phyloP scores from a whole-genome alignment of 2,113 vertebrate genomes.

The Martes martes region DNA sequence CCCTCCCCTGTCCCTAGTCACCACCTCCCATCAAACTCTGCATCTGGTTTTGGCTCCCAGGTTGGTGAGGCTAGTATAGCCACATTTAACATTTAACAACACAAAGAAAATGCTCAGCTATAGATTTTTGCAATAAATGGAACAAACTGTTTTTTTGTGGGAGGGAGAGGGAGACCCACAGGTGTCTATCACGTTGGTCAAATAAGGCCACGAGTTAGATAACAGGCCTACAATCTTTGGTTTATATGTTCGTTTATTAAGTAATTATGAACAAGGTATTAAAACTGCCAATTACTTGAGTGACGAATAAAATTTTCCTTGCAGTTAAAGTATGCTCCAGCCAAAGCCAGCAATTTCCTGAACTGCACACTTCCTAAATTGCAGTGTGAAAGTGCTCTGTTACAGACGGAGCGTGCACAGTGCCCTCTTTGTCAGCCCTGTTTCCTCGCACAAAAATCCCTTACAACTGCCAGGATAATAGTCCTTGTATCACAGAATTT shows the following conservation, averaged over 20 bases:
- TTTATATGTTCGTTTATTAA: conserved; percentile 92
- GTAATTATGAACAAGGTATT: conserved; percentile 97
- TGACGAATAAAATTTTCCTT: conserved; percentile 93
- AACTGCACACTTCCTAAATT: conserved; percentile 94
- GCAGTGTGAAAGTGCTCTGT: conserved; percentile 92
- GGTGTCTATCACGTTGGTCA: conserved; percentile 64
- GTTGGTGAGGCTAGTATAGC: conserved; percentile 61
- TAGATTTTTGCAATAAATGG: conserved; percentile 71
- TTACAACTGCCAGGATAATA: conserved; percentile 82
- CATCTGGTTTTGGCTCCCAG: conserved; percentile 70
- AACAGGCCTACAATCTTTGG: conserved; percentile 81
- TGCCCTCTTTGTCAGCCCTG: conserved; percentile 86
- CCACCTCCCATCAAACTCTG: conserved; percentile 7
- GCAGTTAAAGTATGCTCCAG: conserved; percentile 92
- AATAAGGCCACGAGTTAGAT: conserved; percentile 78
- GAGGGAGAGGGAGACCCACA: conserved; percentile 51
- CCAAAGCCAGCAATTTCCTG: conserved; percentile 97
- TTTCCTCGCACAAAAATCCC: conserved; percentile 85
- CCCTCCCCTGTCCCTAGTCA: neutral
- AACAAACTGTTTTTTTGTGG: conserved; percentile 69
- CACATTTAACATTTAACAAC: conserved; percentile 39
- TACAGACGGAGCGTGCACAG: conserved; percentile 88
- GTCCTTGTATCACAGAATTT: conserved; percentile 80
- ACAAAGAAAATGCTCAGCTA: conserved; percentile 45
- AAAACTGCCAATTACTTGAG: conserved; percentile 95